Base-by-base conservation (phyloP, 37 sponge, comb jelly and placozoan genomes). In the Tethya wilhelma region DNA sequence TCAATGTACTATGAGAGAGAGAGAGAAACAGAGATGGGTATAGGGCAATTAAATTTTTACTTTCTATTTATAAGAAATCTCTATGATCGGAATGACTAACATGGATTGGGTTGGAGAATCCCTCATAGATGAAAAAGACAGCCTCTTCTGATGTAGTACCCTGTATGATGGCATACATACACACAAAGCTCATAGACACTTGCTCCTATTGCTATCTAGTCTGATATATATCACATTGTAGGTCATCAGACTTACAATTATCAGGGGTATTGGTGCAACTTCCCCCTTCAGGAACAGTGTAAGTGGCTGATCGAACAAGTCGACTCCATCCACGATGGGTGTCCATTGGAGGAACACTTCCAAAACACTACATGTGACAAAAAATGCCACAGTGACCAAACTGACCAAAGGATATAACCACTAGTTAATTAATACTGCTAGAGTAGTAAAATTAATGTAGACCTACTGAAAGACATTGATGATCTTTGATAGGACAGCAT, bases 331-430 rank as follows among this genome's bases (percentile, higher is more conserved):
- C 40, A 87, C 66, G 36, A 60, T 60, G 44, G 92, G 92, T 12
- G 87, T 91, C 92, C 92, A 91, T 37, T 79, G 87, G 2, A 91
- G 65, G 62, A 91, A 91, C 8, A 91, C 34, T 56, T 91, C 92
- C 53, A 91, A 43, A 8, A 77, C 39, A 59, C 89, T 89, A 46
- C 6, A 34, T n/a, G n/a, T n/a, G n/a, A n/a, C n/a, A n/a, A n/a
- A n/a, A n/a, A n/a, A n/a, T n/a, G n/a, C n/a, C n/a, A n/a, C n/a
- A n/a, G n/a, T n/a, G n/a, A n/a, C n/a, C n/a, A n/a, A n/a, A n/a
- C n/a, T n/a, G n/a, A n/a, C n/a, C n/a, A n/a, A n/a, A n/a, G n/a
- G n/a, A n/a, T n/a, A n/a, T n/a, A n/a, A n/a, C n/a, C n/a, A n/a
- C n/a, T n/a, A n/a, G n/a, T n/a, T n/a, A n/a, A n/a, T n/a, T n/a